Evolutionary conservation across 2,888 invertebrate genomes (phyloP), one percentile per base, ranked within the genome.

Genomic region (Trissonchulus sp.): DNA sequence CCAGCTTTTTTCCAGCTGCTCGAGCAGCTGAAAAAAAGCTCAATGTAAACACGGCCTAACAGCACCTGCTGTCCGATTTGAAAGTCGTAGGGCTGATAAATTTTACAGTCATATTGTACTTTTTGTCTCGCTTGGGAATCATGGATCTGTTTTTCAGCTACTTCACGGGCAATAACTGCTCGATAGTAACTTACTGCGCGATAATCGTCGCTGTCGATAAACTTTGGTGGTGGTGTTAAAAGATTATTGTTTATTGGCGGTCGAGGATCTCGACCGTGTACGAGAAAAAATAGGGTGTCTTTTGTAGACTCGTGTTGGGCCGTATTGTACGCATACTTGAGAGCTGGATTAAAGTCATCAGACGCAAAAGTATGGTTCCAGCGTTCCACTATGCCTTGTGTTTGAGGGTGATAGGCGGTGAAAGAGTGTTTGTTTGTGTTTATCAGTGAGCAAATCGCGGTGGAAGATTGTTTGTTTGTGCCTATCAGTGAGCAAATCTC

Each of bases 311-410:
- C 35, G 38, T 78, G 76, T n/a, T 33, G 2, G 1, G 68, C 18
- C 1, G 75, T 48, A 60, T 79, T 79, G 73, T 76, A 75, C 0
- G 78, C 74, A 60, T 69, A 74, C 18, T 73, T 63, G 15, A 75
- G 48, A 8, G 75, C 2, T 15, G 68, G 75, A 60, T 77, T 60
- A 31, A 75, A 68, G n/a, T 76, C 48, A 63, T 79, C 77, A 77
- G 78, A 77, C 34, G 76, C 62, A 1, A 78, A 30, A 8, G 62
- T 62, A n/a, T 62, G 71, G 8, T 76, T 77, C 1, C 62, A 60
- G 23, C 78, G n/a, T 60, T 79, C 79, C 0, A 76, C 76, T 31
- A 28, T 23, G 28, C 78, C 79, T 36, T 79, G 77, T 8, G 74
- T 63, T 62, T 76, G 34, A n/a, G 78, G 60, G n/a, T 60, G 60